Percentiles rank a stretch among this genome's conserved stretches.
phyloP scores from a whole-genome alignment of 2,113 vertebrate species.

The Calonectris borealis region DNA sequence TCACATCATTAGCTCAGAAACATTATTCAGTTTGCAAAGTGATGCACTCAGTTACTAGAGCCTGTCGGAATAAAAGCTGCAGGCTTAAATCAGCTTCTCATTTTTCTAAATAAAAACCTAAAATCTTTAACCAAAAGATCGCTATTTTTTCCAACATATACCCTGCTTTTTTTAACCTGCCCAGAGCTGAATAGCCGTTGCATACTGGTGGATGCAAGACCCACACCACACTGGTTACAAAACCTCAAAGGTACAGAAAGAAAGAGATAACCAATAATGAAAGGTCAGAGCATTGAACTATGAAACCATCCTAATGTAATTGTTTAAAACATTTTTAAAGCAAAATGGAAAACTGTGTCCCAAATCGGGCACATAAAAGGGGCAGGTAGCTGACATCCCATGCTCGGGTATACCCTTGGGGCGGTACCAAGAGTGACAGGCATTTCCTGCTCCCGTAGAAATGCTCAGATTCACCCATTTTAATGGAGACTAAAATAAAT shows the following conservation, averaged over 20 bases:
- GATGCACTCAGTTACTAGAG: not conserved
- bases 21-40: not conserved
- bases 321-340: not conserved
- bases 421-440: not conserved
- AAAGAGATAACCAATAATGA: not conserved
- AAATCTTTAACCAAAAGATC: not conserved
- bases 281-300: not conserved
- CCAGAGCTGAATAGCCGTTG: not conserved
- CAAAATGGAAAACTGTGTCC: not conserved
- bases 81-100: not conserved
- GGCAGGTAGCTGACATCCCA: not conserved
- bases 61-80: not conserved
- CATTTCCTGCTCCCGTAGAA: not conserved
- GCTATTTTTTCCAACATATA: not conserved
- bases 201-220: not conserved
- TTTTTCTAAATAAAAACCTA: not conserved
- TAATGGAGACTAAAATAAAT: not conserved
- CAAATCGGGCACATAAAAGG: not conserved
- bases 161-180: not conserved
- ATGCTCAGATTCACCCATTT: not conserved
- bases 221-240: not conserved
- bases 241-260: not conserved
- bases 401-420: rapidly evolving
- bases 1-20: not conserved
- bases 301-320: not conserved